Evolutionary conservation across 2,888 invertebrate genomes (phyloP), one percentile per base, ranked within the genome.

Genomic region (Epirrhoe tristata): DNA sequence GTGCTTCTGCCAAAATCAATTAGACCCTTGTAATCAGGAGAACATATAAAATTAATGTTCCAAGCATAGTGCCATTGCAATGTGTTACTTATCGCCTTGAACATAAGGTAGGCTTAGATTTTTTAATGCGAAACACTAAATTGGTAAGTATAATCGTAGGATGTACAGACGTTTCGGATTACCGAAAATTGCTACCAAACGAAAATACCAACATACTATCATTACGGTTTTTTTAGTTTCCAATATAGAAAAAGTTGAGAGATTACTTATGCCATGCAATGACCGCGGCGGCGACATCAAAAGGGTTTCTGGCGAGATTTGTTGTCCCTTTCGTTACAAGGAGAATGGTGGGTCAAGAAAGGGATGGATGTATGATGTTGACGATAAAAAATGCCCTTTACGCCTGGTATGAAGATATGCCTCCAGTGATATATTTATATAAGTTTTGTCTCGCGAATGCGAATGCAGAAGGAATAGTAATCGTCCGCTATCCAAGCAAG

Each of bases 231-330:
- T 81, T 85, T 90, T 89, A 89, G 90, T 87, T 90, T 90, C 86
- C 89, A 85, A 91, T 91, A 87, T 82, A 82, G 83, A 85, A 89
- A 81, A 84, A 82, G 74, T 72, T 73, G 67, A 80, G 81, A 79
- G 85, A 87, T 87, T 86, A 82, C 84, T 87, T 87, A 85, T 81
- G 83, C 87, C 82, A 88, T 84, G 86, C 88, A 84, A 84, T 87
- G 89, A 88, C 90, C 86, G 88, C 87, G 67, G 84, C 89, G 92
- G 91, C 84, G 80, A 87, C 85, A 84, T 92, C 89, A 92, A 92
- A 89, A 81, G 87, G 83, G 82, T 81, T 84, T 82, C 79, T 83
- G 82, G 88, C 83, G 83, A 82, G 87, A 83, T 82, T 63, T 73
- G 67, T 36, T 65, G 66, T 90, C 90, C 69, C 81, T 56, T 55